Evolutionary conservation across 2,113 vertebrate genomes (phyloP).

Genomic region (Ammodytes dubius): DNA sequence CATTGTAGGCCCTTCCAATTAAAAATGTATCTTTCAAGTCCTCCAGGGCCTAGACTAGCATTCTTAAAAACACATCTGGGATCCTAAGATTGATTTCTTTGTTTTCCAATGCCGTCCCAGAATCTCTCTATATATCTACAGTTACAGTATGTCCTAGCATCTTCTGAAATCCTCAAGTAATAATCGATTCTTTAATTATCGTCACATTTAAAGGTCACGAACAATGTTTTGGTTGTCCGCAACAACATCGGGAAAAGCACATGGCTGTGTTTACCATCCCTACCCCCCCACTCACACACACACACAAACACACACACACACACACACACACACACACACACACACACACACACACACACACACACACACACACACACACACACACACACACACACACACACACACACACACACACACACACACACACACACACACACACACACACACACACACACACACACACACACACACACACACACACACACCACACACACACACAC

Average conservation of each 20-base stretch:
- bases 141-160: background rate
- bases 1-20: background rate
- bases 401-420: too few species aligned
- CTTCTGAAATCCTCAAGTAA: slow-evolving; percentile 12
- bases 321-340: too few species aligned
- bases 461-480: too few species aligned
- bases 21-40: background rate
- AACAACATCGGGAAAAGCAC: slow-evolving; percentile 35
- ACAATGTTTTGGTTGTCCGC: background rate
- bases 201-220: background rate
- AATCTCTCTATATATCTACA: background rate
- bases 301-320: background rate
- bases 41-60: background rate
- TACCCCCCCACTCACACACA: slow-evolving; percentile 15
- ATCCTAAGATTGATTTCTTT: background rate
- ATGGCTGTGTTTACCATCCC: slow-evolving; percentile 58
- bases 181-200: background rate
- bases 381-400: too few species aligned
- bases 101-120: background rate
- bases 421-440: background rate
- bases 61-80: background rate
- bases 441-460: too few species aligned
- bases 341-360: too few species aligned
- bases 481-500: too few species aligned
- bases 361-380: too few species aligned